Evolutionary conservation across 2,797 vertebrate species (phyloP).

Genomic region (Pelobates cultripes): DNA sequence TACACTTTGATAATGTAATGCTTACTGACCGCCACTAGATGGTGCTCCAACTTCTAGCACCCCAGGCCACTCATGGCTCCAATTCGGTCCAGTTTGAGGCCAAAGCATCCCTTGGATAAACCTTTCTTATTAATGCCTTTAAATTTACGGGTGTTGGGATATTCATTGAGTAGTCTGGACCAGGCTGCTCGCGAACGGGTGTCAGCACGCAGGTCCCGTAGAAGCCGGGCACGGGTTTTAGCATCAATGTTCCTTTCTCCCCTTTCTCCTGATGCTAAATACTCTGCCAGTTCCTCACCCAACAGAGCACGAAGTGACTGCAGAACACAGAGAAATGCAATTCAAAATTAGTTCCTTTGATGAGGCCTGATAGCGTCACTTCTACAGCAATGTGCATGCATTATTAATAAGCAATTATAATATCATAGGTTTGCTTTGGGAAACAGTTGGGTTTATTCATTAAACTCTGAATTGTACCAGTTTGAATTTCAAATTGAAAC

Average conservation of each 20-base stretch:
- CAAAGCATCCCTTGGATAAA: slow-evolving; percentile 89
- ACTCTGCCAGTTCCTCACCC: slow-evolving; percentile 79
- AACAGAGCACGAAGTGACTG: slow-evolving; percentile 79
- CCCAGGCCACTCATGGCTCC: slow-evolving; percentile 94
- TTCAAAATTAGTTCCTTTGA: too few relatives aligned
- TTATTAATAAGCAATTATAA: too few relatives aligned
- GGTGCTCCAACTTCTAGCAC: slow-evolving; percentile 79
- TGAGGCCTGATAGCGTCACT: too few relatives aligned
- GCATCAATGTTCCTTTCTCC: slow-evolving; percentile 56
- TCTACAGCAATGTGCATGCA: too few relatives aligned
- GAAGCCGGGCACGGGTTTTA: slow-evolving; percentile 77
- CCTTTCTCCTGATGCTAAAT: slow-evolving; percentile 76
- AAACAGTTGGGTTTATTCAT: too few relatives aligned
- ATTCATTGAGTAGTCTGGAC: slow-evolving; percentile 82
- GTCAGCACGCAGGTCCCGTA: slow-evolving; percentile 81
- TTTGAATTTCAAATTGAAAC: too few relatives aligned
- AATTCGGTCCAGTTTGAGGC: slow-evolving; percentile 96
- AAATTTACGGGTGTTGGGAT: slow-evolving; percentile 75
- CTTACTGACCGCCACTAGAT: slow-evolving; percentile 77
- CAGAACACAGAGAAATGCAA: not conserved
- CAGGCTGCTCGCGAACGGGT: slow-evolving; percentile 81
- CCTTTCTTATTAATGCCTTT: slow-evolving; percentile 85
- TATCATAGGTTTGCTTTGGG: too few relatives aligned
- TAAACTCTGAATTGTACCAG: too few relatives aligned
- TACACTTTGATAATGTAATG: not conserved